phyloP scores from a whole-genome alignment of 1,140 invertebrate genomes.

The Calliopsis andreniformis region DNA sequence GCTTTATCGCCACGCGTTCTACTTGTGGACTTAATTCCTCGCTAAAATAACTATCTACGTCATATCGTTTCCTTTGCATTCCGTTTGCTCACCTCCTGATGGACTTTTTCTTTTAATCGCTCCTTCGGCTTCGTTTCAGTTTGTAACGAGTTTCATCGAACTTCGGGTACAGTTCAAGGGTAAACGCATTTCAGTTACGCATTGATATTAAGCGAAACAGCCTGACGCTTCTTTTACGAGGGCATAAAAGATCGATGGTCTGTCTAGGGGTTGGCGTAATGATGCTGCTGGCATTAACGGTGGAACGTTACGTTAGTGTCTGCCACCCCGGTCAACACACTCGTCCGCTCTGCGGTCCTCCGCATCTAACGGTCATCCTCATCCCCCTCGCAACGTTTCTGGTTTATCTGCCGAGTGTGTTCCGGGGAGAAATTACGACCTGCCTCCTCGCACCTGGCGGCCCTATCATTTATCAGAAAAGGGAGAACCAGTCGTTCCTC shows the following conservation, averaged over 20 bases:
- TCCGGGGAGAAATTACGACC: slow-evolving; percentile 84
- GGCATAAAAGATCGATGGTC: not conserved
- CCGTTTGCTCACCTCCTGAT: not conserved
- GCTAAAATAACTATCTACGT: too few species aligned
- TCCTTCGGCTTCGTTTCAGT: not conserved
- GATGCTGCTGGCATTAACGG: slow-evolving; percentile 89
- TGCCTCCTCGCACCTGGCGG: slow-evolving; percentile 81
- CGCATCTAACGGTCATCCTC: slow-evolving; percentile 83
- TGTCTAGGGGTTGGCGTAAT: slow-evolving; percentile 87
- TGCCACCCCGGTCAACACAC: slow-evolving; percentile 87
- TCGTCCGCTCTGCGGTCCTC: slow-evolving; percentile 84
- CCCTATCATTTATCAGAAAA: slow-evolving; percentile 82
- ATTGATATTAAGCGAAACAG: not conserved
- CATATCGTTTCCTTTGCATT: too few species aligned
- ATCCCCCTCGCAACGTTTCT: slow-evolving; percentile 85
- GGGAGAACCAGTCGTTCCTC: slow-evolving; percentile 82
- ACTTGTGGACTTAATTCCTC: too few species aligned
- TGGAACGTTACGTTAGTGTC: slow-evolving; percentile 91
- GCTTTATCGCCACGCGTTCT: not conserved
- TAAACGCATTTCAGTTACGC: not conserved
- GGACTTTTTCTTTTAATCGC: not conserved
- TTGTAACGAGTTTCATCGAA: not conserved
- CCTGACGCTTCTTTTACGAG: not conserved
- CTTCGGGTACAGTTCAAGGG: not conserved
- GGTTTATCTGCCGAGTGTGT: slow-evolving; percentile 85